Percentiles rank a stretch among this genome's conserved stretches.
These are phyloP conservation scores for Cyclophora punctaria DNA, from an alignment of 2,888 invertebrate genomes.

Conservation along the genomic window DNA sequence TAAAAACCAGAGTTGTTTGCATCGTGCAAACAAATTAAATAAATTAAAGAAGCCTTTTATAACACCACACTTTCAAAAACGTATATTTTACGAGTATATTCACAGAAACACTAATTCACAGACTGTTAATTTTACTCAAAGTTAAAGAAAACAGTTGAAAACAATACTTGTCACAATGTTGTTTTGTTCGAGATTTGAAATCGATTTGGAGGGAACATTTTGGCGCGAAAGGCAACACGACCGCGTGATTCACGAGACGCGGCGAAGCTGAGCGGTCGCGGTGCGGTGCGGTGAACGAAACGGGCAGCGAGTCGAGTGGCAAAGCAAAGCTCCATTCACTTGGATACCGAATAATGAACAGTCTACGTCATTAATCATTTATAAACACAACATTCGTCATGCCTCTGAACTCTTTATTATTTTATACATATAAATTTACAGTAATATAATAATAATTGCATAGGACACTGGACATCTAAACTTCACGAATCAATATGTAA, in stretches of 20 bases:
- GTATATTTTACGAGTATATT: constrained; percentile 19
- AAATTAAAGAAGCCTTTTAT: constrained; percentile 29
- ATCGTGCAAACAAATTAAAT: constrained; percentile 45
- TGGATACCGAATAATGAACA: neutral
- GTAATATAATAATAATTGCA: too few species aligned
- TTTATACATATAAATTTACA: too few species aligned
- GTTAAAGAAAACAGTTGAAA: constrained; percentile 39
- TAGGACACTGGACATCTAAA: too few species aligned
- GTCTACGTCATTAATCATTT: neutral
- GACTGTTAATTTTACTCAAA: constrained; percentile 39
- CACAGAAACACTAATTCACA: constrained; percentile 30
- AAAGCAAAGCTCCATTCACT: neutral
- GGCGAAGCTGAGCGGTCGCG: constrained; percentile 33
- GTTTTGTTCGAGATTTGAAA: constrained; percentile 22
- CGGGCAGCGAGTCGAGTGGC: neutral
- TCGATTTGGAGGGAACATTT: constrained; percentile 37
- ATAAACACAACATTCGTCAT: too few species aligned
- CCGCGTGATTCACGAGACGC: constrained; percentile 25
- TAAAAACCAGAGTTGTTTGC: constrained; percentile 55
- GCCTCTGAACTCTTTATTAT: too few species aligned
- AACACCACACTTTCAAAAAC: constrained; percentile 33
- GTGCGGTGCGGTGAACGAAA: too few species aligned
- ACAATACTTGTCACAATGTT: constrained; percentile 15
- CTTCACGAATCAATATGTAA: too few species aligned
- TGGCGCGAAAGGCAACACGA: constrained; percentile 39